phyloP scores from a whole-genome alignment of 2,113 vertebrate species.

The Aspidoscelis tigris region DNA sequence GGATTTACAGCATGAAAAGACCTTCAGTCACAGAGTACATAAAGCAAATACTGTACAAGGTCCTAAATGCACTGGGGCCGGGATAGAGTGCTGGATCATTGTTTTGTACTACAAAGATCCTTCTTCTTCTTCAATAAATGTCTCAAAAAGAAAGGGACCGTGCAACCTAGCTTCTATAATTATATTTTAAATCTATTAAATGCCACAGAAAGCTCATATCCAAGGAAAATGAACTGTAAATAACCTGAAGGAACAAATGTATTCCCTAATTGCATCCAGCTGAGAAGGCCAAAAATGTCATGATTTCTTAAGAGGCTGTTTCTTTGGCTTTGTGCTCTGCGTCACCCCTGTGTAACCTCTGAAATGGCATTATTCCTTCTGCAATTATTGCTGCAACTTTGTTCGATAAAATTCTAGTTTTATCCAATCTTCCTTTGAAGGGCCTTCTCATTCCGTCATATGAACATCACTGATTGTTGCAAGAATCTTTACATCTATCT shows the following conservation, averaged over 20 bases:
- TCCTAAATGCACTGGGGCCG: conserved; percentile 56
- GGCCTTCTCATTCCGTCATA: background rate
- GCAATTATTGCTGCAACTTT: background rate
- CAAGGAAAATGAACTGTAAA: conserved; percentile 69
- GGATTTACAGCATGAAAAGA: conserved; percentile 63
- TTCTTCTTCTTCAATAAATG: conserved; percentile 57
- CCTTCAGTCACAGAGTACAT: conserved; percentile 53
- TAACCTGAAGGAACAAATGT: conserved; percentile 69
- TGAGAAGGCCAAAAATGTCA: conserved; percentile 70
- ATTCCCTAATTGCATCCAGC: conserved; percentile 60
- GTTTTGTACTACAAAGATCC: conserved; percentile 48
- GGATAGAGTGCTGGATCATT: conserved; percentile 60
- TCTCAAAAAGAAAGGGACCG: conserved; percentile 58
- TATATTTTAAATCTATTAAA: conserved; percentile 65
- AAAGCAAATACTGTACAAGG: conserved; percentile 44
- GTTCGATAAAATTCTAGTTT: background rate
- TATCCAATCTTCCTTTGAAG: background rate
- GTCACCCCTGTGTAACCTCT: conserved; percentile 7
- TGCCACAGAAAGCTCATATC: conserved; percentile 64
- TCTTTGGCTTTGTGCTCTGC: conserved; percentile 56
- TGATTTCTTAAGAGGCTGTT: conserved; percentile 51
- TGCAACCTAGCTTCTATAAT: conserved; percentile 66
- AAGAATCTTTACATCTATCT: conserved; percentile 30
- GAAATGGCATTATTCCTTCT: conserved; percentile 23
- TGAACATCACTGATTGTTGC: background rate